Percentiles rank a stretch among this genome's conserved stretches.
phyloP scores from a whole-genome alignment of 1,140 invertebrate genomes.

The Nasonia giraulti region DNA sequence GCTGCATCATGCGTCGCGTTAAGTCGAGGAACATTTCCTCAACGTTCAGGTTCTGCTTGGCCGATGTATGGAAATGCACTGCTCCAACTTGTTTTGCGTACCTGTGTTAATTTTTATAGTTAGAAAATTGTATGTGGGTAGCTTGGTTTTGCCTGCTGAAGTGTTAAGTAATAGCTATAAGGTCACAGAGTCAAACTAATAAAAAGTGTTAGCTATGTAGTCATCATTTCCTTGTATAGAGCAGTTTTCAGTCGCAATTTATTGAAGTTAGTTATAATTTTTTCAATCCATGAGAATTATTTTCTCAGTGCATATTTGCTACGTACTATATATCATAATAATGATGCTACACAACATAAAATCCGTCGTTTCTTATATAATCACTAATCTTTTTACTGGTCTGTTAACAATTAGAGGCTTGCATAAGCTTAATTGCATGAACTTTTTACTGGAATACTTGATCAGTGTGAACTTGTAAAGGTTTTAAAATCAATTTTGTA shows the following conservation, averaged over 20 bases:
- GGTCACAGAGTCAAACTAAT: neutral
- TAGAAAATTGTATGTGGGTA: neutral
- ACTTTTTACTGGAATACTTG: neutral
- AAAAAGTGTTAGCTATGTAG: neutral
- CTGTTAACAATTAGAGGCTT: neutral
- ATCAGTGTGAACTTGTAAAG: neutral
- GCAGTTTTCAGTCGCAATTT: too few species aligned
- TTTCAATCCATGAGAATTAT: neutral
- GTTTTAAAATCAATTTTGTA: slow-evolving; percentile 10
- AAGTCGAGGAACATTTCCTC: slow-evolving; percentile 95
- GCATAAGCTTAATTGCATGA: slow-evolving; percentile 8
- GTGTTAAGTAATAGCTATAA: neutral
- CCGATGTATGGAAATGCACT: slow-evolving; percentile 95
- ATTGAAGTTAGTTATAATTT: neutral
- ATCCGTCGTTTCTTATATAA: neutral
- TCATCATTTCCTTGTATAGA: neutral
- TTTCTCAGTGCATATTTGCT: neutral
- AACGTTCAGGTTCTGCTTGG: slow-evolving; percentile 94
- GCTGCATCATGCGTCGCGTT: slow-evolving; percentile 81
- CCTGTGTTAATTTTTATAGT: slow-evolving; percentile 70
- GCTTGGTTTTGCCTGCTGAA: neutral
- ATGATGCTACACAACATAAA: neutral
- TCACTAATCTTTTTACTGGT: neutral
- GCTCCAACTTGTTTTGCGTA: slow-evolving; percentile 95
- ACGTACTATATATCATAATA: neutral